Conservation (phyloP, 2,888 invertebrate genomes). For the Luperina testacea region DNA sequence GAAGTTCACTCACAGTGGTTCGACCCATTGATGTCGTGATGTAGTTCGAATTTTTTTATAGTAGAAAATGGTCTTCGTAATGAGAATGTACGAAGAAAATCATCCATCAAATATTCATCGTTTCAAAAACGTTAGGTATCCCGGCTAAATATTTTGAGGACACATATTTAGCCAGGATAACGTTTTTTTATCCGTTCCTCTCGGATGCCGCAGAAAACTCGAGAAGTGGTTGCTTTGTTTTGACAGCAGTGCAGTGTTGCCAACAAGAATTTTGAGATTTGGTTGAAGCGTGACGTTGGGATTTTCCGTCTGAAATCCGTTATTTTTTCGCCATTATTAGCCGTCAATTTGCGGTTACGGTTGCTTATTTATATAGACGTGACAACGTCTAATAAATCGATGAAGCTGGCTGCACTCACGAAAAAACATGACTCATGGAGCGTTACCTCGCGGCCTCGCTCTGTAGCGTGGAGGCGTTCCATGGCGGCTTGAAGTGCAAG, state of each 20-base stretch:
- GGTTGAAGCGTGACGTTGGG: neutral
- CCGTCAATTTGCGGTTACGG: neutral
- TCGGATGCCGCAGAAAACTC: neutral
- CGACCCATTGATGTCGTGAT: neutral
- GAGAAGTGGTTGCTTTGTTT: neutral
- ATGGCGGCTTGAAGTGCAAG: too few relatives aligned
- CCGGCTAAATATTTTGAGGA: too few relatives aligned
- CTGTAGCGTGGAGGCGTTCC: too few relatives aligned
- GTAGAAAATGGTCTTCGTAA: neutral
- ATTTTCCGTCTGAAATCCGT: neutral
- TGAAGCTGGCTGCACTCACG: too few relatives aligned
- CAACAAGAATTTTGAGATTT: neutral
- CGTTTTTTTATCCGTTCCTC: neutral
- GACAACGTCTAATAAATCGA: too few relatives aligned
- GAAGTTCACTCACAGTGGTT: too few relatives aligned
- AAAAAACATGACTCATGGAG: too few relatives aligned
- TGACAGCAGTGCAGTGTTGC: neutral
- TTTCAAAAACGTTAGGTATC: too few relatives aligned
- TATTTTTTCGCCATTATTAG: neutral
- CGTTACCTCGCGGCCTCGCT: too few relatives aligned
- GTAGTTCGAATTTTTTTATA: neutral
- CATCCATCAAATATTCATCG: neutral
- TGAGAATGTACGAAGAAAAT: neutral
- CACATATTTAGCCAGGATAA: neutral
- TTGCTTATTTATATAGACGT: neutral